Base-by-base conservation (phyloP, 1,140 invertebrate genomes). In the Palaemon carinicauda region DNA sequence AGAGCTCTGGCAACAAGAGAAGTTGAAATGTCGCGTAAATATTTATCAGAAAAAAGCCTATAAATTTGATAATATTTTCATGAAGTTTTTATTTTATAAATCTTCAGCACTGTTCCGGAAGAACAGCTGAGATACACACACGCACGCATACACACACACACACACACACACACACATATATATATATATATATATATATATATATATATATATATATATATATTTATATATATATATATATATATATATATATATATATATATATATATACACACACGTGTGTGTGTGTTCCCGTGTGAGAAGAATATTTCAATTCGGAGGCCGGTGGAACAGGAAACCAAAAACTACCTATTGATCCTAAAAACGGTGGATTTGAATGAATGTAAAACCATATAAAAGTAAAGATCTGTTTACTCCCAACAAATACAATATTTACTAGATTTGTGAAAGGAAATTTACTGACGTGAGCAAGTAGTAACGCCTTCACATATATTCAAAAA, bases 201-300 rank as follows among this genome's bases (percentile, higher is more conserved):
- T 60, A 56, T 60, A 80, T 60, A 56, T 80, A 80, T 80, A 80
- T 80, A 31, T 80, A 80, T 80, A 60, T 80, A 80, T 60, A 60
- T 60, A 80, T 60, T 56, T 60, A 60, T 60, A 60, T 54, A 60
- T 60, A 80, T 60, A 80, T 60, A 60, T 60, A 80, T 80, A 80
- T 80, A 80, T 80, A 80, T 80, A 60, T 80, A 80, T 60, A 80
- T 80, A 80, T 80, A 80, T 80, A 80, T 31, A 60, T 80, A 80
- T 80, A 54, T 79, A 54, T 79, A 17, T 53, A 54, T 56, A 54
- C 56, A 54, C 3, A 54, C 56, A 29, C 15, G n/a, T 79, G 31
- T 41, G 33, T 41, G 9, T 4, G 33, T 41, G 9, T 41, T 41
- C 33, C 9, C 33, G 3, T n/a, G n/a, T n/a, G n/a, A n/a, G 33